Percentiles rank a stretch among this genome's conserved stretches.
phyloP scores from a whole-genome alignment of 2,113 vertebrate species.

The Calonectris borealis region DNA sequence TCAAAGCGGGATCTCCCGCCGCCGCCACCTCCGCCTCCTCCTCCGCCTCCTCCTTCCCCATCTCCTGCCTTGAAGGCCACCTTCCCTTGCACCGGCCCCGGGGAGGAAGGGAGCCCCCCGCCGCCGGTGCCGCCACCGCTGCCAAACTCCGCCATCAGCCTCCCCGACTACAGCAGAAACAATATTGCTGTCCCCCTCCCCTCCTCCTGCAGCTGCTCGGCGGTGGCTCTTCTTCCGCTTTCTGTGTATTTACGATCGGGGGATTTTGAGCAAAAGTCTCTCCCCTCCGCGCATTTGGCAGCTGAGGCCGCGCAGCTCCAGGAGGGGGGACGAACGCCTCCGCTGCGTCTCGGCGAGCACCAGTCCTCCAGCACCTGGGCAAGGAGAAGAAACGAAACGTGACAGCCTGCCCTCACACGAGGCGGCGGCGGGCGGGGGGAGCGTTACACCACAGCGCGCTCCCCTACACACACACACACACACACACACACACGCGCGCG shows the following conservation, averaged over 20 bases:
- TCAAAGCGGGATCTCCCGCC: conserved; percentile 72
- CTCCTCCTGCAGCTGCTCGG: conserved; percentile 51
- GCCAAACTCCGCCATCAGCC: conserved; percentile 77
- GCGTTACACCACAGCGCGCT: not conserved
- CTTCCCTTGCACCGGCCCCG: conserved; percentile 66
- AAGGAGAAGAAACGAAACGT: conserved; percentile 11
- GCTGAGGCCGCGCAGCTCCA: not conserved
- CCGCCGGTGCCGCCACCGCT: conserved; percentile 59
- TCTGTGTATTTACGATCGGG: conserved; percentile 8
- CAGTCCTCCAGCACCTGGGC: conserved; percentile 62
- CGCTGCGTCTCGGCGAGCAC: not conserved
- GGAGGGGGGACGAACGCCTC: not conserved
- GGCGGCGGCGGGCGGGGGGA: not conserved
- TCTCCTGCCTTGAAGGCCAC: conserved; percentile 71
- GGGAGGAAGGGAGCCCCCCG: conserved; percentile 70
- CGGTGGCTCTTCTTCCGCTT: conserved; percentile 63
- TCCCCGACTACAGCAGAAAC: conserved; percentile 58
- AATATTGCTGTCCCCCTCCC: conserved; percentile 48
- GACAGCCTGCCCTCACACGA: conserved; percentile 21
- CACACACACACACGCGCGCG: too few species aligned
- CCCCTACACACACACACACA: not conserved
- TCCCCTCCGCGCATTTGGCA: conserved; percentile 2
- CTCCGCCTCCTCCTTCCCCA: conserved; percentile 67
- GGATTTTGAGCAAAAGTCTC: conserved; percentile 27
- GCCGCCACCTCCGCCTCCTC: conserved; percentile 46